Evolutionary conservation across 2,113 vertebrate genomes (phyloP), one percentile per base, ranked within the genome.

Genomic region (Pavo muticus): DNA sequence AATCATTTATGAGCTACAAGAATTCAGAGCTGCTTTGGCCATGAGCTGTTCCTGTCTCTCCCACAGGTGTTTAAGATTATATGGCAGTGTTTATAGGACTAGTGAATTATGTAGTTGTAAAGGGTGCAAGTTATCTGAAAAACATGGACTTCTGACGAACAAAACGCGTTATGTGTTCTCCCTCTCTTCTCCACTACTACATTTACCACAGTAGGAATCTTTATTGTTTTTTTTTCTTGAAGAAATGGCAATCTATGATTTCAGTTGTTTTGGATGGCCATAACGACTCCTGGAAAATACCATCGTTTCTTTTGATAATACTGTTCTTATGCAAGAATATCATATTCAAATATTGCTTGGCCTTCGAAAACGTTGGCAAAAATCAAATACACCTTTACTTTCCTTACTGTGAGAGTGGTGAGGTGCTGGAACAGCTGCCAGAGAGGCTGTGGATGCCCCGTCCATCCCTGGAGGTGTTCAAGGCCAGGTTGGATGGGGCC

Each of bases 111-210:
- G 9, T 9, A 29, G n/a, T 14, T 67, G 42, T 15, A 18, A 35
- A 65, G 37, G 35, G 40, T 35, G 75, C 25, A 29, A 35, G 11
- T 42, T 60, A 40, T 27, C 57, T 59, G 35, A 60, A 10, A 57
- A 42, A 29, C 5, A 30, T 0, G 20, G 24, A 14, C 56, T 88
- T 67, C 60, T 88, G 73, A 10, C 77, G 82, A 71, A 24, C 29
- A 63, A 25, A 35, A 23, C 16, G 7, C 1, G 1, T 2, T 2
- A 1, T 2, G 3, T 9, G 11, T 60, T 70, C 47, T 40, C 40
- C 52, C 18, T 57, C 45, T 50, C 35, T 70, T 79, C 39, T 39
- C 25, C 80, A 68, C 14, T 19, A 14, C 60, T 63, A 2, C 4
- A 7, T 10, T 44, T 19, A 19, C 60, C 60, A 2, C 4, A 7